phyloP scores from a whole-genome alignment of 2,888 invertebrate genomes.

The Arctia plantaginis region DNA sequence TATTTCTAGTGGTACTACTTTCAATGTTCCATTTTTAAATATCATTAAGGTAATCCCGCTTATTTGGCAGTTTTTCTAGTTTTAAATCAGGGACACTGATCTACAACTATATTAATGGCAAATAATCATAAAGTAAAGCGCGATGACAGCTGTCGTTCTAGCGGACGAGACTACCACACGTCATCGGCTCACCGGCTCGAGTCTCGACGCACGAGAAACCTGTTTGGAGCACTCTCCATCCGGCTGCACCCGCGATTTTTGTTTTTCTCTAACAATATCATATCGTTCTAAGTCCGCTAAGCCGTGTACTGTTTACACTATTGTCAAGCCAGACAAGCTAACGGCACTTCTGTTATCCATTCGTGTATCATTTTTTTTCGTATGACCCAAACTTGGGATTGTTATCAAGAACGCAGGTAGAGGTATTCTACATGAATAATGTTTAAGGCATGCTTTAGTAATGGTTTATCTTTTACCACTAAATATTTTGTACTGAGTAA shows the following conservation, averaged over 20 bases:
- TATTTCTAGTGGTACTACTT: background rate
- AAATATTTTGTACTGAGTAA: conserved; percentile 11
- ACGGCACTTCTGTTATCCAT: conserved; percentile 80
- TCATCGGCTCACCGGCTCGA: conserved; percentile 51
- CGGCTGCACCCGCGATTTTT: conserved; percentile 69
- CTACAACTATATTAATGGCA: conserved; percentile 29
- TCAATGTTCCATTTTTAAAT: background rate
- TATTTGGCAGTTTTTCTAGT: background rate
- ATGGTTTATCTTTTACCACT: conserved; percentile 1
- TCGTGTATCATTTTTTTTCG: conserved; percentile 76
- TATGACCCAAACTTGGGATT: conserved; percentile 65
- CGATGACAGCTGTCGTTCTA: conserved; percentile 67
- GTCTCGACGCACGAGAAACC: conserved; percentile 71
- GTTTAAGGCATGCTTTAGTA: conserved; percentile 24
- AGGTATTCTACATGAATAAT: conserved; percentile 28
- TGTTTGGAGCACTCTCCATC: conserved; percentile 67
- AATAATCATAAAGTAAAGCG: conserved; percentile 25
- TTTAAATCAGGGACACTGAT: background rate
- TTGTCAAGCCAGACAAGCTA: conserved; percentile 80
- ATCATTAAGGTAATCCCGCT: too few species aligned
- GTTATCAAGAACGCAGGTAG: conserved; percentile 69
- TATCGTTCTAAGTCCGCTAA: conserved; percentile 74
- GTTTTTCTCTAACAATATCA: conserved; percentile 66
- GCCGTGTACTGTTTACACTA: conserved; percentile 63
- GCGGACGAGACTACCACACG: conserved; percentile 55